Evolutionary conservation across 2,888 invertebrate species (phyloP).

Genomic region (Argyra leucocephala): DNA sequence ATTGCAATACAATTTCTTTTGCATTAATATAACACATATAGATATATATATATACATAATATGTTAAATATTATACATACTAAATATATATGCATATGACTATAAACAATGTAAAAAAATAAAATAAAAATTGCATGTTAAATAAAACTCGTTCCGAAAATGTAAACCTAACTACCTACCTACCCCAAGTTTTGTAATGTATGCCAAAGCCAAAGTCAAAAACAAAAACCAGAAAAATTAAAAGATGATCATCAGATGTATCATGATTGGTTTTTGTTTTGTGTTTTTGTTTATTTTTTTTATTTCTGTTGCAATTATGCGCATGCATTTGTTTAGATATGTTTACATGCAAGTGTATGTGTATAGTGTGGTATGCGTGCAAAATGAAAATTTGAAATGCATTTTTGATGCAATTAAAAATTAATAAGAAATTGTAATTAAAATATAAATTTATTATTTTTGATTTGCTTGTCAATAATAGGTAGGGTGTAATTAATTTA

Average conservation of each 20-base stretch:
- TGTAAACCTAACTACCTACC: background rate
- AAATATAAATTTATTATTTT: no score
- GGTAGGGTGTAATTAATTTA: no score
- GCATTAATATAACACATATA: no score
- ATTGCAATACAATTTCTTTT: background rate
- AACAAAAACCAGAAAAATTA: background rate
- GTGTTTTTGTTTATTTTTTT: background rate
- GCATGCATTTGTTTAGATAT: background rate
- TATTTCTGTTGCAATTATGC: background rate
- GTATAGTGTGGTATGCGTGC: background rate
- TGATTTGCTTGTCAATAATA: no score
- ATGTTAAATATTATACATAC: background rate
- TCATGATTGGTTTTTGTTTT: background rate
- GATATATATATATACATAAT: background rate
- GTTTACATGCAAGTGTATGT: background rate
- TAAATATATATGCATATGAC: background rate
- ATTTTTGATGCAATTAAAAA: background rate
- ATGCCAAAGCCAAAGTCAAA: background rate
- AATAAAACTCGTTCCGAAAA: background rate
- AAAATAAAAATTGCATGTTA: background rate
- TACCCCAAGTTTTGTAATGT: background rate
- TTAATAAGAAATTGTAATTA: background rate
- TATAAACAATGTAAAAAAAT: background rate
- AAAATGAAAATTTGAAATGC: background rate
- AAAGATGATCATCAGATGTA: background rate